These are phyloP conservation scores for human (Homo sapiens) DNA, from an alignment of 2,113 vertebrate species.

Conservation along the genomic window GRCh38 chr6:114706501-114707000, in stretches of 20 bases:
- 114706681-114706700: not conserved
- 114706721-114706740: conserved; percentile 41
- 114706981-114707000: not conserved
- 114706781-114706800: not conserved
- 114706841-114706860: not conserved
- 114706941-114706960: not conserved
- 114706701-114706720: not conserved
- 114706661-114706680: conserved; percentile 8
- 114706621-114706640: not conserved
- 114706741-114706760: not conserved
- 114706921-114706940: not conserved
- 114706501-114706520: not conserved
- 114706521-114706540: not conserved
- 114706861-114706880: not conserved
- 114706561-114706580: conserved; percentile 6
- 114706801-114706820: not conserved
- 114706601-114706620: not conserved
- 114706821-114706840: not conserved
- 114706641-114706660: conserved; percentile 4
- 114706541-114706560: conserved; percentile 35
- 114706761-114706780: not conserved
- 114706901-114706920: too few relatives aligned
- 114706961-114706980: not conserved
- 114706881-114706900: not conserved
- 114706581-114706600: not conserved